These are phyloP conservation scores for Thunnus maccoyii DNA, from an alignment of 2,113 vertebrate genomes.

Conservation along the genomic window DNA sequence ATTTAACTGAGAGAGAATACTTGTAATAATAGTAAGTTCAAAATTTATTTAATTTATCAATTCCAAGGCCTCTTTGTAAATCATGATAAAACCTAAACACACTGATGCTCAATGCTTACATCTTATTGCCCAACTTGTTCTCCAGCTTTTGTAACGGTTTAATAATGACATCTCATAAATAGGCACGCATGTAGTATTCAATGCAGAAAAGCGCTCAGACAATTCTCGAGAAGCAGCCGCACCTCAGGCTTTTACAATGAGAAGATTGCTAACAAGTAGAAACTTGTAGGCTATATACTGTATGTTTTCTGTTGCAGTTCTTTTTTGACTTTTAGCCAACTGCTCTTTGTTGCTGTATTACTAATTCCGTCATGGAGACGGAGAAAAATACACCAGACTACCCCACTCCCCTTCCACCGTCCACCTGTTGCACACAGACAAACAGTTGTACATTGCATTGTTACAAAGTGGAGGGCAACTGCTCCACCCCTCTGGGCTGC, in stretches of 20 bases:
- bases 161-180: not conserved
- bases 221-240: conserved; percentile 25
- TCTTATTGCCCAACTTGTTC: not conserved
- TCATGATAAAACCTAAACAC: too few relatives aligned
- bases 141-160: not conserved
- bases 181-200: not conserved
- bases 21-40: too few relatives aligned
- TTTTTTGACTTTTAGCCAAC: conserved; percentile 36
- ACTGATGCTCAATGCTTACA: not conserved
- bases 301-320: conserved; percentile 33
- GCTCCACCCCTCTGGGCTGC: conserved; percentile 50
- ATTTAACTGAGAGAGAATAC: too few relatives aligned
- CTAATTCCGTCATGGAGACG: conserved; percentile 78
- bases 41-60: too few relatives aligned
- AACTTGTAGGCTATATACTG: conserved; percentile 17
- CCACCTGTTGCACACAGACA: conserved; percentile 80
- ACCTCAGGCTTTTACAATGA: conserved; percentile 25
- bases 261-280: conserved; percentile 36
- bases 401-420: conserved; percentile 52
- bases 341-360: conserved; percentile 48
- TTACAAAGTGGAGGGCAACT: conserved; percentile 59
- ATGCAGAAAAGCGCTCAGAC: not conserved
- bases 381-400: conserved; percentile 69
- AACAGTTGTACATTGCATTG: conserved; percentile 81
- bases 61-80: too few relatives aligned